phyloP scores from a whole-genome alignment of 2,797 vertebrate species.

The Gymnopithys bicolor region DNA sequence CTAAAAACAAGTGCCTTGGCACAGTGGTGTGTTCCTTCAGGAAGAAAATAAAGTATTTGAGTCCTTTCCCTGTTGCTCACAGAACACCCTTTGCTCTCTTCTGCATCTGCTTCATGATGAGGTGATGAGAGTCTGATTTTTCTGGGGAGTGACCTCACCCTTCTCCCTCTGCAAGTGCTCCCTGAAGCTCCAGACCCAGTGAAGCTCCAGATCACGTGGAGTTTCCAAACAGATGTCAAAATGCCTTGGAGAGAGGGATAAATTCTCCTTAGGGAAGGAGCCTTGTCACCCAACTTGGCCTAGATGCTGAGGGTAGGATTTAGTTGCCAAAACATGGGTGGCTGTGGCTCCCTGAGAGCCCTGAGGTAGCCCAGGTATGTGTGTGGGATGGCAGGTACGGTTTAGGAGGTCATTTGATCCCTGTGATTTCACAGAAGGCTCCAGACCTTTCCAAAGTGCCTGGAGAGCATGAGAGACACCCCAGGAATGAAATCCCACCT shows the following conservation, averaged over 20 bases:
- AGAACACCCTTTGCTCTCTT: not conserved
- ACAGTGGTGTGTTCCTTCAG: not conserved
- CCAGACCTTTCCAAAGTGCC: not conserved
- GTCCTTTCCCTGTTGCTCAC: not conserved
- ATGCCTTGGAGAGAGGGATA: not conserved
- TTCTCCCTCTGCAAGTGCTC: not conserved
- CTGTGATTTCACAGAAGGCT: not conserved
- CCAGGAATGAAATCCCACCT: not conserved
- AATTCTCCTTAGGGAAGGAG: not conserved
- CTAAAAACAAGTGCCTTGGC: not conserved
- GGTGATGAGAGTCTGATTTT: not conserved
- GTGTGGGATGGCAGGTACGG: not conserved
- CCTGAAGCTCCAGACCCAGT: not conserved
- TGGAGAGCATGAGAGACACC: not conserved
- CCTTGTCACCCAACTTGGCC: not conserved
- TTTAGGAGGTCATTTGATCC: not conserved
- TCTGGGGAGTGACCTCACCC: not conserved
- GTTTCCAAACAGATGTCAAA: not conserved
- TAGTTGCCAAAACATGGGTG: not conserved
- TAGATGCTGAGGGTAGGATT: not conserved
- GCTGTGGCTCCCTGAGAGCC: not conserved
- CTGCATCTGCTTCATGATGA: not conserved
- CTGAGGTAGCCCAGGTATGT: not conserved
- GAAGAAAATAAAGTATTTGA: not conserved
- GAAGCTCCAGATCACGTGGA: not conserved